phyloP scores from a whole-genome alignment of 2,797 vertebrate genomes.

The Micromesistius poutassou region DNA sequence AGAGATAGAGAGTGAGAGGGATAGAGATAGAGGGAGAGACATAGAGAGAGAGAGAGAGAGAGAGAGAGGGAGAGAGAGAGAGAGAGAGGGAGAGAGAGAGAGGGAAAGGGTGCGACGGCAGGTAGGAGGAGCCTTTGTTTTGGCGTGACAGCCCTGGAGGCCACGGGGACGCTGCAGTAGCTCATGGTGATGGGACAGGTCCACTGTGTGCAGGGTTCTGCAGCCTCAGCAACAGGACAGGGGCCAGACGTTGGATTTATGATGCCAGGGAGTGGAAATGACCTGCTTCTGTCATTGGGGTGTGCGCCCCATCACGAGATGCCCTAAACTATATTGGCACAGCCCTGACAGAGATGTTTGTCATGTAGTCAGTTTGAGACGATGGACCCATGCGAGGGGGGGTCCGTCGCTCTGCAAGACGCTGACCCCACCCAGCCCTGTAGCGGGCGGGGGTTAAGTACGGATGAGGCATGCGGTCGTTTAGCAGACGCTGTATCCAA shows the following conservation, averaged over 20 bases:
- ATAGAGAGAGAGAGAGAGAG: background rate
- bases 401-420: slow-evolving; percentile 54
- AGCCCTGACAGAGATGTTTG: slow-evolving; percentile 81
- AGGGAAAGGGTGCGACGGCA: slow-evolving; percentile 10
- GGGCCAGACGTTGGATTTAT: slow-evolving; percentile 82
- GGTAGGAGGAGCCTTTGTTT: background rate
- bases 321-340: slow-evolving; percentile 83
- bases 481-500: background rate
- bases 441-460: background rate
- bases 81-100: slow-evolving; percentile 10
- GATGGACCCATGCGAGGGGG: slow-evolving; percentile 70
- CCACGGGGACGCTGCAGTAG: slow-evolving; percentile 60
- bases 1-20: slow-evolving; percentile 13
- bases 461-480: background rate
- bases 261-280: slow-evolving; percentile 75
- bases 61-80: background rate
- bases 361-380: slow-evolving; percentile 80
- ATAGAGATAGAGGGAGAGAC: slow-evolving; percentile 5
- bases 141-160: slow-evolving; percentile 9
- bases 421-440: background rate
- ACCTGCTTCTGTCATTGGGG: slow-evolving; percentile 82
- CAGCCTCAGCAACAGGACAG: slow-evolving; percentile 81
- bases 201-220: slow-evolving; percentile 72
- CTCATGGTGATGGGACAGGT: slow-evolving; percentile 72
- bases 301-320: slow-evolving; percentile 81